phyloP scores from a whole-genome alignment of 64 coral and sea anemone genomes.

The Exaiptasia diaphana region DNA sequence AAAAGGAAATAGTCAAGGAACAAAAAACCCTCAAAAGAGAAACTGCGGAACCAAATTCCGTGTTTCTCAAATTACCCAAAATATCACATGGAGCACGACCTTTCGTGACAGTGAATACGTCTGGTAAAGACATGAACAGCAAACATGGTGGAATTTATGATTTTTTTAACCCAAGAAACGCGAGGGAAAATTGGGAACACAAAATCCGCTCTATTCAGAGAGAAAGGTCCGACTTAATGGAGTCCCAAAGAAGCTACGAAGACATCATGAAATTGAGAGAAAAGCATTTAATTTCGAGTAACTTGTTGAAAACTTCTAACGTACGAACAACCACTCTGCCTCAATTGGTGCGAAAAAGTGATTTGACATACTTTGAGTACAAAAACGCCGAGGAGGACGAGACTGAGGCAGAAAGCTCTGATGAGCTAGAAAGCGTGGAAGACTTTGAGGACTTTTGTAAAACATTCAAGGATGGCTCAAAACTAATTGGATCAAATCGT shows the following conservation, averaged over 20 bases:
- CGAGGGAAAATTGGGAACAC: not conserved
- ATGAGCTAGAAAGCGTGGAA: not conserved
- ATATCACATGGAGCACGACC: not conserved
- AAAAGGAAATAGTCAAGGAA: not conserved
- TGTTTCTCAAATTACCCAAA: not conserved
- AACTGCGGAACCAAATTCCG: not conserved
- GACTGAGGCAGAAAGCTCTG: not conserved
- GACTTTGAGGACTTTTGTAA: not conserved
- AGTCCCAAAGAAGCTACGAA: not conserved
- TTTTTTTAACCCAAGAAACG: not conserved
- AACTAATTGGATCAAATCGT: not conserved
- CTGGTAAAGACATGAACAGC: not conserved
- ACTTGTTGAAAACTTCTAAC: not conserved
- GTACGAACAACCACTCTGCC: not conserved
- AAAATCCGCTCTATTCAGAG: not conserved
- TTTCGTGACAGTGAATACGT: not conserved
- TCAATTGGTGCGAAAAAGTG: not conserved
- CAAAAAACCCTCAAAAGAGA: not conserved
- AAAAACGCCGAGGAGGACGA: not conserved
- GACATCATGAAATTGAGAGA: not conserved
- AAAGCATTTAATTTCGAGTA: not conserved
- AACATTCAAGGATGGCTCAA: slow-evolving; percentile 9
- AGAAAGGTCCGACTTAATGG: not conserved
- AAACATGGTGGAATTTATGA: not conserved
- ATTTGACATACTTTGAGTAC: not conserved